Percentiles rank a stretch among this genome's conserved stretches.
Conservation (phyloP, 2,113 vertebrate species). For the Myotis yumanensis region DNA sequence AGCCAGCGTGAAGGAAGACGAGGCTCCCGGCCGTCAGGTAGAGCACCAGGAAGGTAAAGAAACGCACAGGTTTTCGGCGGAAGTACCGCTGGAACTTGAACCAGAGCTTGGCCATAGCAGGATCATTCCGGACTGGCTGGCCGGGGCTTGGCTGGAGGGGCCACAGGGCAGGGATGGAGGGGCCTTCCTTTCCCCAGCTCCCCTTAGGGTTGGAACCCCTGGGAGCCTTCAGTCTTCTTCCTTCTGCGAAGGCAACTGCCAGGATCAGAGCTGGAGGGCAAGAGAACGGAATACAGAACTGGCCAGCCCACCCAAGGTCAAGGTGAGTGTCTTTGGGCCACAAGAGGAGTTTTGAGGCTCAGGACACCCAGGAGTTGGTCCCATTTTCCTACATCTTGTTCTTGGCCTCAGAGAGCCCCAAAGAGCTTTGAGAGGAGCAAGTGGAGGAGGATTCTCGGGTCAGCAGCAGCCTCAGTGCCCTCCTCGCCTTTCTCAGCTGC, state of each 20-base stretch:
- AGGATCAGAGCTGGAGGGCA: background rate
- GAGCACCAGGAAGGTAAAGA: conserved; percentile 94
- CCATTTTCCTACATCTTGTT: conserved; percentile 53
- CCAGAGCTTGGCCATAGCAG: conserved; percentile 93
- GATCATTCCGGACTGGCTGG: conserved; percentile 81
- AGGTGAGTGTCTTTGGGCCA: background rate
- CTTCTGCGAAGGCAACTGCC: background rate
- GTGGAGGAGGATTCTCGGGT: rapidly evolving
- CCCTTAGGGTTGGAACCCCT: background rate
- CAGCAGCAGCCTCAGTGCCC: too few relatives aligned
- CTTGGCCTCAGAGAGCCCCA: conserved; percentile 57
- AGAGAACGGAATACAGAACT: background rate
- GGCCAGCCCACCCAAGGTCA: background rate
- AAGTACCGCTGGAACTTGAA: conserved; percentile 95
- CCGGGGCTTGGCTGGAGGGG: background rate
- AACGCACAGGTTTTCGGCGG: conserved; percentile 92
- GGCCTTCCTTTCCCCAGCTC: background rate
- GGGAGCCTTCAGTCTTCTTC: background rate
- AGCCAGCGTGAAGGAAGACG: conserved; percentile 93
- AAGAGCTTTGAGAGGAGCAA: background rate
- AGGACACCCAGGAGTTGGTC: background rate
- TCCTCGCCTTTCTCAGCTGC: background rate
- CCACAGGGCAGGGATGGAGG: background rate
- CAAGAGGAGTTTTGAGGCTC: background rate
- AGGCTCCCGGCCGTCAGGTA: conserved; percentile 95